These are phyloP conservation scores for Ameiurus melas DNA, from an alignment of 2,113 vertebrate species.

Conservation along the genomic window DNA sequence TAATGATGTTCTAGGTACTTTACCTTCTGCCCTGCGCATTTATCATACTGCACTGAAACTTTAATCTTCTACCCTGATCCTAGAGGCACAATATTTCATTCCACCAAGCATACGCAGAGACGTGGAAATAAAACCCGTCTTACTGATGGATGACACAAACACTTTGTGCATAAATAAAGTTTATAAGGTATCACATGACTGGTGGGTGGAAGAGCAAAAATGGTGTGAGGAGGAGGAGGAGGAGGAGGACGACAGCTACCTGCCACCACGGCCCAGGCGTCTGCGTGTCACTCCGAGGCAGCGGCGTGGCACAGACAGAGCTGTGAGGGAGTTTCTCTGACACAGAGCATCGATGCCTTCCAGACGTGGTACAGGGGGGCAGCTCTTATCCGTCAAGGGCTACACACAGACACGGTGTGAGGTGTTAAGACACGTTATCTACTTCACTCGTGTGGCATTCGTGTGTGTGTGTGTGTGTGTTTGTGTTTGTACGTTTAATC, in stretches of 20 bases:
- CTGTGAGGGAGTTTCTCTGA: slow-evolving; percentile 84
- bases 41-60: neutral
- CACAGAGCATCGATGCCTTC: slow-evolving; percentile 75
- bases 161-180: neutral
- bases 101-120: neutral
- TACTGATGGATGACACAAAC: neutral
- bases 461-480: neutral
- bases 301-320: slow-evolving; percentile 81
- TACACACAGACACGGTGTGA: slow-evolving; percentile 48
- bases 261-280: slow-evolving; percentile 87
- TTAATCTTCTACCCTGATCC: neutral
- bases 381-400: slow-evolving; percentile 81
- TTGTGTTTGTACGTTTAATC: too few species aligned
- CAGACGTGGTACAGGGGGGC: slow-evolving; percentile 67
- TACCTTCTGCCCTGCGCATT: neutral
- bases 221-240: neutral
- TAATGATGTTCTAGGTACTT: neutral
- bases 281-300: slow-evolving; percentile 85
- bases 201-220: neutral
- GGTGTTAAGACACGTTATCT: neutral
- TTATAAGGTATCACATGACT: neutral
- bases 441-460: too few species aligned
- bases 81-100: neutral
- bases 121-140: neutral
- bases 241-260: slow-evolving; percentile 65